A percentile compares a stretch with the other conserved stretches of the same genome.
Conservation (phyloP, 1,140 invertebrate genomes). For the Eumaeus atala region DNA sequence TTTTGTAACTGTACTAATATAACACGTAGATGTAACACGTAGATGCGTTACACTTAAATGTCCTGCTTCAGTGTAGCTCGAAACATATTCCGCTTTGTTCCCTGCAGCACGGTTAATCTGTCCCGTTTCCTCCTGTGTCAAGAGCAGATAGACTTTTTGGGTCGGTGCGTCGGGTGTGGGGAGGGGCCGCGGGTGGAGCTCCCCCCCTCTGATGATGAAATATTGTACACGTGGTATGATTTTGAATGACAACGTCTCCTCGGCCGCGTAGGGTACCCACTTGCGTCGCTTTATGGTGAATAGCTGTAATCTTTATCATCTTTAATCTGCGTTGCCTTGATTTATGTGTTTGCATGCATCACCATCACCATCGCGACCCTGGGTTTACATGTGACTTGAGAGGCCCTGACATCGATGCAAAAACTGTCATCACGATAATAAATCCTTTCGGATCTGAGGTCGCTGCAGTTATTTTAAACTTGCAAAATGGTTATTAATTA, state of each 20-base stretch:
- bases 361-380: no score
- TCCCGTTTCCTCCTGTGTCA: constrained; percentile 70
- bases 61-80: constrained; percentile 35
- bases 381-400: no score
- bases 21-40: no score
- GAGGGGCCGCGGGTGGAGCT: constrained; percentile 24
- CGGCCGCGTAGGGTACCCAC: constrained; percentile 49
- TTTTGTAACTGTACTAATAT: no score
- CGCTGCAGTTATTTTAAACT: no score
- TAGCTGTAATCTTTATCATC: constrained; percentile 49
- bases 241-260: constrained; percentile 77
- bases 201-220: constrained; percentile 77
- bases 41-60: neutral
- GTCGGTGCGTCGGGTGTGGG: constrained; percentile 29
- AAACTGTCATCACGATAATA: no score
- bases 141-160: constrained; percentile 73
- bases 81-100: constrained; percentile 74
- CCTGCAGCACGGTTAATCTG: constrained; percentile 65
- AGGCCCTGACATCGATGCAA: no score
- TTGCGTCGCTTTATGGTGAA: constrained; percentile 59
- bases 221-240: constrained; percentile 80
- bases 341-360: neutral
- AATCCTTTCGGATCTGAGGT: no score
- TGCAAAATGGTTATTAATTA: no score
- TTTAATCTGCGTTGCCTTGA: constrained; percentile 20